Evolutionary conservation across 2,113 vertebrate species (phyloP).

Genomic region (Boulengeromyrus knoepffleri): DNA sequence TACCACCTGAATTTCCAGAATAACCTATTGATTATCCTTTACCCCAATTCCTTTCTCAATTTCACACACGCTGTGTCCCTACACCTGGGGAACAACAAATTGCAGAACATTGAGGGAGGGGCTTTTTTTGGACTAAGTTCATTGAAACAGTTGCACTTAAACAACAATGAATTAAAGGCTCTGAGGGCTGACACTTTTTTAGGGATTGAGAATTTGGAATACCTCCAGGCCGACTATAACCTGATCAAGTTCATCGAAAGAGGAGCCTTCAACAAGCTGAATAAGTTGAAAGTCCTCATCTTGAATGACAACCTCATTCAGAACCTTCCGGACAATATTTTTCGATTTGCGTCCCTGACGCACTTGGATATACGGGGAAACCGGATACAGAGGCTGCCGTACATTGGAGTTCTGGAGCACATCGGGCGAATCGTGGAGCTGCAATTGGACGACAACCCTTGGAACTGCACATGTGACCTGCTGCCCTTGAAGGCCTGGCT

Average conservation of each 20-base stretch:
- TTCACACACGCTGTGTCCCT: conserved; percentile 96
- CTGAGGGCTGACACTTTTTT: conserved; percentile 92
- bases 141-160: conserved; percentile 95
- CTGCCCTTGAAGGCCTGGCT: conserved; percentile 93
- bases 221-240: conserved; percentile 99
- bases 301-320: conserved; percentile 97
- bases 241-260: conserved; percentile 97
- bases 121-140: conserved; percentile 89
- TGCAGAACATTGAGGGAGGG: conserved; percentile 96
- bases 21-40: conserved; percentile 88
- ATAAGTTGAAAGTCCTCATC: conserved; percentile 94
- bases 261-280: conserved; percentile 97
- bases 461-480: conserved; percentile 97
- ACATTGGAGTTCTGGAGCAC: conserved; percentile 93
- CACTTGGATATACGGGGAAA: conserved; percentile 98
- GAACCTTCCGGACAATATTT: conserved; percentile 94
- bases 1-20: conserved; percentile 98
- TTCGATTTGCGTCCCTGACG: conserved; percentile 93
- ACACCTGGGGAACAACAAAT: conserved; percentile 95
- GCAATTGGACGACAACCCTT: conserved; percentile 95
- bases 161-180: conserved; percentile 96
- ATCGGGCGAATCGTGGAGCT: conserved; percentile 91
- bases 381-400: conserved; percentile 92
- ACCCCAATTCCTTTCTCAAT: conserved; percentile 92
- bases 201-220: conserved; percentile 98